Conservation (phyloP, 92 coral and sea anemone species). For the Isaurus tuberculatus region DNA sequence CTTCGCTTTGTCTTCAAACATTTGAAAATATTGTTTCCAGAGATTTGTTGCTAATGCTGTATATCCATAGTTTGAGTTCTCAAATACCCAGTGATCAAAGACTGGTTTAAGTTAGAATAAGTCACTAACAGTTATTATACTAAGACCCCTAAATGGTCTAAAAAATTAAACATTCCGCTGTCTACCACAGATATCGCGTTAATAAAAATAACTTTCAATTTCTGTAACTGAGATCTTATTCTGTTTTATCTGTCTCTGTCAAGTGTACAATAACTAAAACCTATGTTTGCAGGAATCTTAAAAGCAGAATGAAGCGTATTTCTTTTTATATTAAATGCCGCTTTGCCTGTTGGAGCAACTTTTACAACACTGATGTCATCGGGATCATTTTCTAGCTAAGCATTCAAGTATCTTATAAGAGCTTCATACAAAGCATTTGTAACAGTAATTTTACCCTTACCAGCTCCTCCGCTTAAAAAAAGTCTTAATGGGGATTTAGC, state of each 20-base stretch:
- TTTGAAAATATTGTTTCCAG: conserved; percentile 38
- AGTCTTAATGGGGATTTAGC: conserved; percentile 47
- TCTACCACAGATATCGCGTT: conserved; percentile 31
- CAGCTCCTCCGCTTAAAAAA: conserved; percentile 74
- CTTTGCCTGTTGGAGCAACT: too few species aligned
- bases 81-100: conserved; percentile 64
- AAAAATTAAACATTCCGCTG: conserved; percentile 55
- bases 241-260: conserved; percentile 49
- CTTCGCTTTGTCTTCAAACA: conserved; percentile 45
- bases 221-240: conserved; percentile 37
- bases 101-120: background rate
- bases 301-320: conserved; percentile 52
- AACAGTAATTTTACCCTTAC: conserved; percentile 62
- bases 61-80: conserved; percentile 40
- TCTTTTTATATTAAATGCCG: conserved; percentile 25
- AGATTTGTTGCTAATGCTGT: conserved; percentile 52
- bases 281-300: conserved; percentile 64
- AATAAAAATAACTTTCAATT: conserved; percentile 44
- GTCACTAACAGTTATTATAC: conserved; percentile 54
- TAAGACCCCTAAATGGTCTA: conserved; percentile 61
- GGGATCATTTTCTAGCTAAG: conserved; percentile 54
- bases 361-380: conserved; percentile 59
- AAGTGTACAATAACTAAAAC: conserved; percentile 50
- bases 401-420: conserved; percentile 43
- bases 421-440: conserved; percentile 66